phyloP scores from a whole-genome alignment of 1,140 invertebrate species.

The Vanessa tameamea region DNA sequence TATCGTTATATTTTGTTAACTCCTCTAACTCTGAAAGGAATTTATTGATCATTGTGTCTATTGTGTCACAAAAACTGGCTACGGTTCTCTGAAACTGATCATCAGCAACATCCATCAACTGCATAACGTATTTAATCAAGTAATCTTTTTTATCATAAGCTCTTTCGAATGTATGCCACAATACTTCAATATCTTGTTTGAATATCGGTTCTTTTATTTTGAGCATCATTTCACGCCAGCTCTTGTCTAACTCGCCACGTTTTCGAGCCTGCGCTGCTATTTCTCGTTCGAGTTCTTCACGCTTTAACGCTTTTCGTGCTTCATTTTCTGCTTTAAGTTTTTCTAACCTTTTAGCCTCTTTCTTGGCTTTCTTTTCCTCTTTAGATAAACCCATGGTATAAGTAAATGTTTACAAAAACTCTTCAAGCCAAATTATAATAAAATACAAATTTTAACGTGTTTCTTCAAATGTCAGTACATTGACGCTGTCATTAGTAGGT shows the following conservation, averaged over 20 bases:
- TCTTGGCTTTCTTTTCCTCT: constrained; percentile 66
- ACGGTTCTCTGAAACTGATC: constrained; percentile 72
- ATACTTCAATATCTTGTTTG: constrained; percentile 67
- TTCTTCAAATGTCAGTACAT: too few relatives aligned
- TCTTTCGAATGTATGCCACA: constrained; percentile 72
- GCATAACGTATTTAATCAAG: constrained; percentile 56
- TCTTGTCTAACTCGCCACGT: constrained; percentile 57
- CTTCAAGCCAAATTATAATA: background rate
- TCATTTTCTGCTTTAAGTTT: constrained; percentile 60
- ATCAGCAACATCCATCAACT: constrained; percentile 63
- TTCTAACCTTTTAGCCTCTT: constrained; percentile 63
- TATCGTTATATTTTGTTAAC: constrained; percentile 58
- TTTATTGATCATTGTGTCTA: constrained; percentile 72
- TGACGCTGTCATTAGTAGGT: too few relatives aligned
- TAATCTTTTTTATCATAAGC: constrained; percentile 69
- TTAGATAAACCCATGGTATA: constrained; percentile 59
- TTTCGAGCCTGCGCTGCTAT: constrained; percentile 57
- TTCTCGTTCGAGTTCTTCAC: constrained; percentile 60
- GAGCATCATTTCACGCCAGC: constrained; percentile 64
- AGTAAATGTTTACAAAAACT: constrained; percentile 5
- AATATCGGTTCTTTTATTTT: constrained; percentile 73
- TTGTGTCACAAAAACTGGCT: constrained; percentile 67
- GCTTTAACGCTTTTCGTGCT: constrained; percentile 54
- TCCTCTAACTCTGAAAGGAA: constrained; percentile 66
- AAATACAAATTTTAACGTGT: too few relatives aligned